A percentile compares a stretch with the other conserved stretches of the same genome.
Evolutionary conservation across 2,113 vertebrate genomes (phyloP).

Genomic region (Pseudopipra pipra): DNA sequence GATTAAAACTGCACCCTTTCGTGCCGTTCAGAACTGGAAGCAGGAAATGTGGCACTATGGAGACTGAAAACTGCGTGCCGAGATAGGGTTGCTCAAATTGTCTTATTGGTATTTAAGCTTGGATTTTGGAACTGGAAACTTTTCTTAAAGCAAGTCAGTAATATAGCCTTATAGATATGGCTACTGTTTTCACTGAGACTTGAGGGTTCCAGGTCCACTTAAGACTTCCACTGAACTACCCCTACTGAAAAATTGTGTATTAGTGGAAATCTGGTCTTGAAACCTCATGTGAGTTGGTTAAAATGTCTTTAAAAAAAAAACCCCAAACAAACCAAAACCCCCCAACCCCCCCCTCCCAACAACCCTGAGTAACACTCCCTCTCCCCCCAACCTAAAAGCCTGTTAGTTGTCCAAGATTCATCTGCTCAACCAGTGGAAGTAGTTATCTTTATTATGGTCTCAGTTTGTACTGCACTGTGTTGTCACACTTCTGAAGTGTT

Average conservation of each 20-base stretch:
- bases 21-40: background rate
- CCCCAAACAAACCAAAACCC: too few relatives aligned
- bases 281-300: background rate
- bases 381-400: rapidly evolving
- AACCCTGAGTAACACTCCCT: rapidly evolving
- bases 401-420: background rate
- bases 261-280: background rate
- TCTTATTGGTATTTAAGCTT: background rate
- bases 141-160: background rate
- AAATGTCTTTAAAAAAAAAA: background rate
- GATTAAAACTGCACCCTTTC: background rate
- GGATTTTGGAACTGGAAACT: background rate
- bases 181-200: background rate
- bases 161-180: background rate
- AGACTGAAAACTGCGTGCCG: background rate
- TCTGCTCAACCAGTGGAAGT: background rate
- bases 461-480: background rate
- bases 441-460: background rate
- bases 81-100: background rate
- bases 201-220: background rate
- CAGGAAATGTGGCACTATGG: background rate
- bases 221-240: background rate
- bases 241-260: background rate
- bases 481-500: background rate
- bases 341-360: too few relatives aligned